Conservation (phyloP, 2,797 vertebrate species). For the Sandelia bainsii region DNA sequence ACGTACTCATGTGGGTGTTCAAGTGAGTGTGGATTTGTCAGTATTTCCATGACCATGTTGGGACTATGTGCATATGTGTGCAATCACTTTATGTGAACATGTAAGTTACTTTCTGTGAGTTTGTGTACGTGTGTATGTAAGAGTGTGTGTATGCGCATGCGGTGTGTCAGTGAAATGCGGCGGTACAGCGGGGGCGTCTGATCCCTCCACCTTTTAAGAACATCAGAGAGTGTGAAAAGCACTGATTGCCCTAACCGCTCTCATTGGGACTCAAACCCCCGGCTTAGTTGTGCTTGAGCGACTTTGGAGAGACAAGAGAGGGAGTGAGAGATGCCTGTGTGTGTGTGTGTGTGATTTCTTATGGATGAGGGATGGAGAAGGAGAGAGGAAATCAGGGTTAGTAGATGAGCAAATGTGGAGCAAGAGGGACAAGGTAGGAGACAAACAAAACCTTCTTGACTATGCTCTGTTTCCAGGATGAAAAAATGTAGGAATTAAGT, state of each 20-base stretch:
- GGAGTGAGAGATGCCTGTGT: slow-evolving; percentile 32
- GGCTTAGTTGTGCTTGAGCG: slow-evolving; percentile 89
- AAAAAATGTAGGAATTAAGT: background rate
- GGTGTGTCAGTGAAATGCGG: slow-evolving; percentile 58
- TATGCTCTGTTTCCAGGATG: slow-evolving; percentile 7
- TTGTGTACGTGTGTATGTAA: background rate
- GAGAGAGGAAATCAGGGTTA: slow-evolving; percentile 50
- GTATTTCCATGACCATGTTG: slow-evolving; percentile 14
- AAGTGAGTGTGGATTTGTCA: slow-evolving; percentile 28
- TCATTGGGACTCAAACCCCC: slow-evolving; percentile 85
- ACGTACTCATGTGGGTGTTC: background rate
- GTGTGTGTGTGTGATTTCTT: slow-evolving; percentile 56
- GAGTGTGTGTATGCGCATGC: slow-evolving; percentile 24
- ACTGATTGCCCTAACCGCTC: slow-evolving; percentile 88
- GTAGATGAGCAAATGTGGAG: slow-evolving; percentile 43
- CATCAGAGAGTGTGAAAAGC: slow-evolving; percentile 89
- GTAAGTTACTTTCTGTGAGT: slow-evolving; percentile 32
- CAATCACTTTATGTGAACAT: slow-evolving; percentile 26
- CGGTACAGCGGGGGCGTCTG: slow-evolving; percentile 79
- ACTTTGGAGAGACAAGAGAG: slow-evolving; percentile 78
- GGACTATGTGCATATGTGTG: slow-evolving; percentile 23
- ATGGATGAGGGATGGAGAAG: slow-evolving; percentile 40
- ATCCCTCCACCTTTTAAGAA: slow-evolving; percentile 89
- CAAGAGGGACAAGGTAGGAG: slow-evolving; percentile 12
- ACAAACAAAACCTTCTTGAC: background rate